These are phyloP conservation scores for Phylloscopus whistleri DNA, from an alignment of 2,113 vertebrate genomes.

Conservation along the genomic window DNA sequence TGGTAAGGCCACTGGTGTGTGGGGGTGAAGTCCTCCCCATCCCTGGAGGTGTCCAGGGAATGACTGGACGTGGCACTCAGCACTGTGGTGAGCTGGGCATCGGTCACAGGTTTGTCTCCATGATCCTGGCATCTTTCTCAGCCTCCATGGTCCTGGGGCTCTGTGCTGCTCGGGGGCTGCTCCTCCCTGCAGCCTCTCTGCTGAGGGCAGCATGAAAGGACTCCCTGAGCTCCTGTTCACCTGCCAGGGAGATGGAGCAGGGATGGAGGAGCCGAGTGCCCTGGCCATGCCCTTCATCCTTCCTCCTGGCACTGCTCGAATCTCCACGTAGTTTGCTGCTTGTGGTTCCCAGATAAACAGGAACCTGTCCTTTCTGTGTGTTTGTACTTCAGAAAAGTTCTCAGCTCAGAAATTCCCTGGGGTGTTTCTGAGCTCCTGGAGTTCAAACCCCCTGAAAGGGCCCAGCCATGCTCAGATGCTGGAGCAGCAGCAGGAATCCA, in stretches of 20 bases:
- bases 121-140: too few species aligned
- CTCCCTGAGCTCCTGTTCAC: neutral
- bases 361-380: neutral
- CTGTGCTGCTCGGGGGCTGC: neutral
- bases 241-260: neutral
- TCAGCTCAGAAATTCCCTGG: neutral
- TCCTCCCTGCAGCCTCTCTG: neutral
- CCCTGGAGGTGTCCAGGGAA: neutral
- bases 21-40: neutral
- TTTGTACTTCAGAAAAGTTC: neutral
- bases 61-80: rapidly evolving
- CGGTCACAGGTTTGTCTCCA: too few species aligned
- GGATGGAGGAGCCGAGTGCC: neutral
- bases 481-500: neutral
- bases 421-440: neutral
- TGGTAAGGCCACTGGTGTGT: neutral
- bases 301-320: neutral
- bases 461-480: neutral
- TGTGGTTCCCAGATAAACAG: neutral
- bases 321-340: neutral
- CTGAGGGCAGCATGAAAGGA: too few species aligned
- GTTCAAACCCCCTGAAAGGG: neutral
- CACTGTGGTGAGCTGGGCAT: too few species aligned
- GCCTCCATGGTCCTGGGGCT: neutral
- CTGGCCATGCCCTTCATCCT: neutral